Conservation (phyloP, 1,140 invertebrate genomes). For the Carposina sasakii region DNA sequence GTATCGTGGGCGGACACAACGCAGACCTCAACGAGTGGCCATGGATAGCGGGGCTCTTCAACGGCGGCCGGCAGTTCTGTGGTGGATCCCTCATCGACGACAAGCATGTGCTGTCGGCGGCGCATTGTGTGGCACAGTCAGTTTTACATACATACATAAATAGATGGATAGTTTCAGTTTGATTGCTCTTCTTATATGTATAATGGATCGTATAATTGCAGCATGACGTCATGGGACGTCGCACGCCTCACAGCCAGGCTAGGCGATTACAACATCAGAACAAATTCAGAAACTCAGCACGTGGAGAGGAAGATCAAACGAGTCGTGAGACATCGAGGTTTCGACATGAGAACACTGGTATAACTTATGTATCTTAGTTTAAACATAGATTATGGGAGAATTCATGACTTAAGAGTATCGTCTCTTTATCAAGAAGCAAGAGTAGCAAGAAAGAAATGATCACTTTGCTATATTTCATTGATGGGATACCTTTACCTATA, state of each 20-base stretch:
- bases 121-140: slow-evolving; percentile 93
- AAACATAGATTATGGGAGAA: too few species aligned
- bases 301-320: slow-evolving; percentile 84
- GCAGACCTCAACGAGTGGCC: slow-evolving; percentile 88
- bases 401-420: too few species aligned
- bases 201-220: slow-evolving; percentile 57
- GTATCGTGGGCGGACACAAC: slow-evolving; percentile 88
- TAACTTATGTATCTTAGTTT: slow-evolving; percentile 19
- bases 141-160: slow-evolving; percentile 30
- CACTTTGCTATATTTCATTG: too few species aligned
- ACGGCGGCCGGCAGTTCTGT: slow-evolving; percentile 88
- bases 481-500: too few species aligned
- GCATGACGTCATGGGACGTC: slow-evolving; percentile 92
- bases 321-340: slow-evolving; percentile 87
- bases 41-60: slow-evolving; percentile 89
- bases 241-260: slow-evolving; percentile 84
- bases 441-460: too few species aligned
- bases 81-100: slow-evolving; percentile 91
- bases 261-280: slow-evolving; percentile 88
- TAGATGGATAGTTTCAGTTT: background rate
- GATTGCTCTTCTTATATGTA: background rate
- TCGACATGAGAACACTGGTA: slow-evolving; percentile 87
- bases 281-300: slow-evolving; percentile 80
- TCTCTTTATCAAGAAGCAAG: too few species aligned
- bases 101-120: slow-evolving; percentile 88